A percentile compares a stretch with the other conserved stretches of the same genome.
These are phyloP conservation scores for Agapostemon virescens DNA, from an alignment of 2,888 invertebrate species.

Conservation along the genomic window DNA sequence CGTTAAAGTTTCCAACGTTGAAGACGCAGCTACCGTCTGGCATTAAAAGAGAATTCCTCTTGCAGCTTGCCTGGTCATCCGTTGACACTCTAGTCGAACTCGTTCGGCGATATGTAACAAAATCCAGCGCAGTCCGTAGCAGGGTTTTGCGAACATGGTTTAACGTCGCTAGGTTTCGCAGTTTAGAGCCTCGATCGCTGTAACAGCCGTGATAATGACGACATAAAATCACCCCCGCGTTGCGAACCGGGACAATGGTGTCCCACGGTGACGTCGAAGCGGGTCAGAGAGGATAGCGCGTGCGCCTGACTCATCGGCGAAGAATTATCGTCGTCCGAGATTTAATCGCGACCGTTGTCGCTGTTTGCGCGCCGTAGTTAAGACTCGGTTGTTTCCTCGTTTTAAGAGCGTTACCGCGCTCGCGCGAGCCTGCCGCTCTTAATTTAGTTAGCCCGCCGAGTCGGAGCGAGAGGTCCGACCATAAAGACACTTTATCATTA, in stretches of 20 bases:
- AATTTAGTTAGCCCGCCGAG: constrained; percentile 48
- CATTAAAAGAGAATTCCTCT: no score
- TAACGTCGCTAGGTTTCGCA: constrained; percentile 13
- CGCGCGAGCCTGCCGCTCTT: constrained; percentile 35
- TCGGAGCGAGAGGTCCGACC: constrained; percentile 34
- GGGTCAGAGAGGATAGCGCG: constrained; percentile 13
- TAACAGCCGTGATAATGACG: constrained; percentile 50
- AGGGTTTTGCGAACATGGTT: constrained; percentile 7
- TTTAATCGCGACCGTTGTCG: constrained; percentile 51
- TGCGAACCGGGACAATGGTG: constrained; percentile 31
- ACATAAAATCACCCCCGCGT: constrained; percentile 40
- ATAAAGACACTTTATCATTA: constrained; percentile 52
- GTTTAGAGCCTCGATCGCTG: constrained; percentile 34
- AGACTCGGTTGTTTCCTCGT: constrained; percentile 44
- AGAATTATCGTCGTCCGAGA: constrained; percentile 53
- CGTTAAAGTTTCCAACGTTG: no score
- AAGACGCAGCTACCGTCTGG: no score
- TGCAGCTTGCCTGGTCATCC: background rate
- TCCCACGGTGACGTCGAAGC: constrained; percentile 23
- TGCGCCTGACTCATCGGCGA: constrained; percentile 36
- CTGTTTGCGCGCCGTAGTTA: constrained; percentile 49
- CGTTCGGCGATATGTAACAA: background rate
- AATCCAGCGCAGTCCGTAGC: background rate
- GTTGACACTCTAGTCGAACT: background rate
- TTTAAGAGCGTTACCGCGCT: constrained; percentile 37